Evolutionary conservation across 2,888 invertebrate genomes (phyloP).

Genomic region (Petrophora chlorosata): DNA sequence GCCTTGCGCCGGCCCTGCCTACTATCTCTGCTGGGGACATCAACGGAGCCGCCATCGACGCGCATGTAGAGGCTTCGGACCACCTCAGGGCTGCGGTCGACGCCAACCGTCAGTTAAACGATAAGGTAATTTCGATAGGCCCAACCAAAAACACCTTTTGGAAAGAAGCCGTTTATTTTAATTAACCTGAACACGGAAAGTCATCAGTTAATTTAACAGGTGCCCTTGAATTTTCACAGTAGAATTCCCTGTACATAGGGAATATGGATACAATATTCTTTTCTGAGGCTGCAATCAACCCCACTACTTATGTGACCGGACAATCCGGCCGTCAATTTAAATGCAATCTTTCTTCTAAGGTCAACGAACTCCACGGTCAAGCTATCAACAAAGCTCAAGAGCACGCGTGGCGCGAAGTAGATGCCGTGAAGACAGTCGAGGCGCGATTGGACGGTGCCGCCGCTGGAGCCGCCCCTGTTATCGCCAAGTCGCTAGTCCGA

Average conservation of each 20-base stretch:
- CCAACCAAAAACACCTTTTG: too few relatives aligned
- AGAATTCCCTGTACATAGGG: too few relatives aligned
- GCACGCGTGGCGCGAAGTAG: conserved; percentile 75
- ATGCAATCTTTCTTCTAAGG: conserved; percentile 51
- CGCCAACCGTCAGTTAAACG: conserved; percentile 66
- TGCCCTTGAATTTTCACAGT: too few relatives aligned
- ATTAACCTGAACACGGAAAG: too few relatives aligned
- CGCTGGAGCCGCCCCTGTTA: conserved; percentile 69
- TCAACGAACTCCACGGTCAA: conserved; percentile 69
- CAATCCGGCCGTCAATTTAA: conserved; percentile 67
- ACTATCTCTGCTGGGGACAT: conserved; percentile 76
- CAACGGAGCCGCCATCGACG: conserved; percentile 72
- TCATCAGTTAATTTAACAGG: too few relatives aligned
- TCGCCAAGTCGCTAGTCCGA: conserved; percentile 68
- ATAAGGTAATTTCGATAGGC: too few relatives aligned
- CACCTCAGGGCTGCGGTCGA: conserved; percentile 71
- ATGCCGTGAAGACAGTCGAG: conserved; percentile 70
- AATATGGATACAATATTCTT: too few relatives aligned
- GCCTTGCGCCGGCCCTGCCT: conserved; percentile 52
- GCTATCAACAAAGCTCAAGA: conserved; percentile 75
- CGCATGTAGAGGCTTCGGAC: conserved; percentile 71
- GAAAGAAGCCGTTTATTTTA: too few relatives aligned
- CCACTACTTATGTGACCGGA: too few relatives aligned
- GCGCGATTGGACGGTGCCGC: conserved; percentile 74
- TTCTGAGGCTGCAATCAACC: conserved; percentile 68